Base-by-base conservation (phyloP, 2,113 vertebrate genomes). In the Lagopus muta region DNA sequence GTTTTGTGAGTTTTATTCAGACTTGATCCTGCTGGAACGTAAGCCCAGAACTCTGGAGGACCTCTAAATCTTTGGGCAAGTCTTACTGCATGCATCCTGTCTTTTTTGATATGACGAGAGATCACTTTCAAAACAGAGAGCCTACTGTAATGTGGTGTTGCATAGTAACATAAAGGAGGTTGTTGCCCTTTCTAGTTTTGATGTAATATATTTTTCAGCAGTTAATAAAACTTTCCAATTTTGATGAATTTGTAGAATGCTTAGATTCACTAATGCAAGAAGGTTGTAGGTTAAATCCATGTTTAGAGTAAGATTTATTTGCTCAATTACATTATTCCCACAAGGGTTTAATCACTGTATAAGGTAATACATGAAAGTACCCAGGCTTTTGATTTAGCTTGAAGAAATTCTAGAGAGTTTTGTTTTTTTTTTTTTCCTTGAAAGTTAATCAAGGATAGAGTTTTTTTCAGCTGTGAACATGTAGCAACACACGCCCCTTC, bases 251-350 rank as follows among this genome's bases (percentile, higher is more conserved):
- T 89, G 36, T 82, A 69, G 58, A 61, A 86, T 57, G 66, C 38
- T 61, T 86, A 43, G 45, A 82, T 88, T 86, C 86, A 61, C 88
- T 92, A 86, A 89, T 88, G 48, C 62, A 84, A 48, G 43, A 78
- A 38, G 47, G 47, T 90, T 74, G 61, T 77, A 81, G 80, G 69
- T 94, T 92, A 96, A 88, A 81, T 61, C 70, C 69, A 12, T 88
- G 48, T 86, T 52, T 90, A 69, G 24, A 27, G 14, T 77, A 91
- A 93, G 61, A 92, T 93, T 95, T 93, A 88, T 93, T 90, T 48
- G 69, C 54, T 93, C 90, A 90, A 92, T 94, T 84, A 58, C 3
- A 0, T 57, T 92, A 90, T 79, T 66, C 73, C 79, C 66, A 10
- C 82, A 90, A 86, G 57, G 27, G 6, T 69, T 94, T 89, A n/a